These are phyloP conservation scores for Sebastes schlegelii DNA, from an alignment of 2,113 vertebrate genomes.

Conservation along the genomic window DNA sequence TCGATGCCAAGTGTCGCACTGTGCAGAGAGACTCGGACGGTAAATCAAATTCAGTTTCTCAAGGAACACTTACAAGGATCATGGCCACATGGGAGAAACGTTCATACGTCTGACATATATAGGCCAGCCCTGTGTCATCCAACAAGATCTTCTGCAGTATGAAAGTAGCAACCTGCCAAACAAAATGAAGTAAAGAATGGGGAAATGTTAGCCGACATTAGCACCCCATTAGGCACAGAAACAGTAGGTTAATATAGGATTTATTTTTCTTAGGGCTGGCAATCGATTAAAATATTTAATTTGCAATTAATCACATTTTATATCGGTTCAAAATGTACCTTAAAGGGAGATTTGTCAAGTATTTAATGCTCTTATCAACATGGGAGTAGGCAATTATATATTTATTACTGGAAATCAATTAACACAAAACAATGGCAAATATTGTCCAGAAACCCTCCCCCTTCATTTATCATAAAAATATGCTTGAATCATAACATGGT, in stretches of 20 bases:
- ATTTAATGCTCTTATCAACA: too few species aligned
- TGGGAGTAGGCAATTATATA: too few species aligned
- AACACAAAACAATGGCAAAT: too few species aligned
- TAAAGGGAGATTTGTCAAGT: too few species aligned
- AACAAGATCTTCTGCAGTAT: slow-evolving; percentile 98
- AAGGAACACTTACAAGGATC: slow-evolving; percentile 90
- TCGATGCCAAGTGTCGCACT: background rate
- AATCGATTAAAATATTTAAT: too few species aligned
- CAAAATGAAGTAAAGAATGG: slow-evolving; percentile 8
- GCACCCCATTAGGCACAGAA: background rate
- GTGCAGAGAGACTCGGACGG: background rate
- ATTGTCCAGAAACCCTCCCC: too few species aligned
- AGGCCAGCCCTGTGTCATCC: slow-evolving; percentile 97
- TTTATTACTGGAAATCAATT: too few species aligned
- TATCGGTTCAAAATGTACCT: too few species aligned
- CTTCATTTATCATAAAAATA: too few species aligned
- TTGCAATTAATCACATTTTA: too few species aligned
- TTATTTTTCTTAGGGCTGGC: background rate
- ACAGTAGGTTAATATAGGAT: background rate
- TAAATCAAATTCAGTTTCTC: background rate
- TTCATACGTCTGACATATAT: slow-evolving; percentile 98
- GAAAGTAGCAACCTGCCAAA: slow-evolving; percentile 93
- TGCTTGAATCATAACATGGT: too few species aligned
- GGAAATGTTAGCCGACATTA: background rate
- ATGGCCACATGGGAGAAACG: slow-evolving; percentile 98